Base-by-base conservation (phyloP, 2,113 vertebrate species). In the Montifringilla adamsi region DNA sequence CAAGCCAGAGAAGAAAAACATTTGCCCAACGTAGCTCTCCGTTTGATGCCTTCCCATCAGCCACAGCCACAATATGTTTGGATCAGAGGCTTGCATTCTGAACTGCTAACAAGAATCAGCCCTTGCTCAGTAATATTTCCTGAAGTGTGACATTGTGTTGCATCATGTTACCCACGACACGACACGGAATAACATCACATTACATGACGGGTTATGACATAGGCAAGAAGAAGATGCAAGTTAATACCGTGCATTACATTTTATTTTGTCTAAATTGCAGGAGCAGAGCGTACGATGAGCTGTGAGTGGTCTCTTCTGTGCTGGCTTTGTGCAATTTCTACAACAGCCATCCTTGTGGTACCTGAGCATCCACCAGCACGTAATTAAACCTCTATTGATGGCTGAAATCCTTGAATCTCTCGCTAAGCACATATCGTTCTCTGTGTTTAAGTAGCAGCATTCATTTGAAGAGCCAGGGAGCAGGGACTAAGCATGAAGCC, bases 331-430 rank as follows among this genome's bases (percentile, higher is more conserved):
- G 46, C 68, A 81, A 70, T 94, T 93, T 84, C 27, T 89, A 60
- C 64, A 84, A 70, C 85, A 94, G 68, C 83, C 63, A 64, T 87
- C 28, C 2, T 84, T 87, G 50, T 3, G 69, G 90, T 77, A 87
- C 80, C 93, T 95, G 90, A 94, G 85, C 87, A 93, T 74, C 69
- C 75, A 93, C 75, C 78, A 87, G 81, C 55, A 90, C 80, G 78
- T 90, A 95, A 95, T 96, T 96, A 97, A 96, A 84, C 53, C 30
- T 89, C 73, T 89, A 82, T 86, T 96, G 95, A 93, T 85, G 92
- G 86, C 90, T 84, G 94, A 93, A 95, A 94, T 94, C 90, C 94
- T 96, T 93, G 94, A 96, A 84, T 93, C 86, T 90, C 93, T 90
- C 88, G 86, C 75, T 92, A 88, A 95, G 93, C 49, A 87, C 76